These are phyloP conservation scores for Lampropteryx suffumata DNA, from an alignment of 2,888 invertebrate genomes.

Conservation along the genomic window DNA sequence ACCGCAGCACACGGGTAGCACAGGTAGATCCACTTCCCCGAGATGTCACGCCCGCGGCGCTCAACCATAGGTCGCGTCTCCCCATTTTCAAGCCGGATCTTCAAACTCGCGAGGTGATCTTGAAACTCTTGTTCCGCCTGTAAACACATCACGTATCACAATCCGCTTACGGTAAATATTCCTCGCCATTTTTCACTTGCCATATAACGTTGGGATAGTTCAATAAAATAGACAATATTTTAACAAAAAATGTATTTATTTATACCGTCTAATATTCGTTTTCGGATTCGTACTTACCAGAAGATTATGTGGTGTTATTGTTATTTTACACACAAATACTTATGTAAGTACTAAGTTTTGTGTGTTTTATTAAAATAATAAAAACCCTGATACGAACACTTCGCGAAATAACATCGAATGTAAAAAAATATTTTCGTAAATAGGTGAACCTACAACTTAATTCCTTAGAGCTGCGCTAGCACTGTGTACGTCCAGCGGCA, in stretches of 20 bases:
- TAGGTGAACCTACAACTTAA: too few species aligned
- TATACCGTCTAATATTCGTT: constrained; percentile 23
- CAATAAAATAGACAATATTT: constrained; percentile 19
- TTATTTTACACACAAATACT: constrained; percentile 17
- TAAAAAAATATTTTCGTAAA: background rate
- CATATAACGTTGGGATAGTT: constrained; percentile 16
- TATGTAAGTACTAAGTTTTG: constrained; percentile 11
- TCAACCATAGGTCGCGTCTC: constrained; percentile 71
- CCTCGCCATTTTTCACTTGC: background rate
- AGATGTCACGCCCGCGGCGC: constrained; percentile 65
- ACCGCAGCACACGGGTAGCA: constrained; percentile 80
- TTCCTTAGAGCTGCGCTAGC: too few species aligned
- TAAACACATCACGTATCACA: constrained; percentile 24
- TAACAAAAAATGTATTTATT: constrained; percentile 24
- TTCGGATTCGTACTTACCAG: constrained; percentile 29
- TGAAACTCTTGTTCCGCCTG: constrained; percentile 75
- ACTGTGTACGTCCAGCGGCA: too few species aligned
- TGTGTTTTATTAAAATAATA: constrained; percentile 15
- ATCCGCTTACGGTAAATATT: background rate
- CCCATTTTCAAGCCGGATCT: constrained; percentile 75
- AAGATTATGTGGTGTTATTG: constrained; percentile 9
- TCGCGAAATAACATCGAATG: constrained; percentile 1
- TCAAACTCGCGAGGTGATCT: constrained; percentile 70
- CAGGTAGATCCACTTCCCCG: constrained; percentile 73
- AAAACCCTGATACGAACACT: constrained; percentile 14